Conservation (phyloP, 1,140 invertebrate species). For the Matsumurasca onukii region DNA sequence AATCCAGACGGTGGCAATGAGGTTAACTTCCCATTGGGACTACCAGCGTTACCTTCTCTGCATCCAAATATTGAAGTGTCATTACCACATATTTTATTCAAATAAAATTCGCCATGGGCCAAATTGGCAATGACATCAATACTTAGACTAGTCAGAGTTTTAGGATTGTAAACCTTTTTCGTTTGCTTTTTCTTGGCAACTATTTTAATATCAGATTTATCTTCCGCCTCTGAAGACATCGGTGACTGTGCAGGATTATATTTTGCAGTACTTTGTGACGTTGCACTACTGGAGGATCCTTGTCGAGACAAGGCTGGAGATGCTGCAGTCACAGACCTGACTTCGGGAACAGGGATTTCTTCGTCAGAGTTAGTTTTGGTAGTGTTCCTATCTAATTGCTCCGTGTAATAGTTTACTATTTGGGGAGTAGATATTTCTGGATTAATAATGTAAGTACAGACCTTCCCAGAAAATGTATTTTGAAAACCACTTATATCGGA, state of each 20-base stretch:
- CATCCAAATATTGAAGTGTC: not conserved
- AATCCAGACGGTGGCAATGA: slow-evolving; percentile 18
- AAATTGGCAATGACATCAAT: slow-evolving; percentile 16
- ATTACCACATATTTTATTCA: slow-evolving; percentile 20
- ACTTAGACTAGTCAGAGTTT: slow-evolving; percentile 26
- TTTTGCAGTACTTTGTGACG: slow-evolving; percentile 56
- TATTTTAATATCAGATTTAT: slow-evolving; percentile 19
- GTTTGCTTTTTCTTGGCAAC: slow-evolving; percentile 14
- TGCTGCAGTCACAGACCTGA: slow-evolving; percentile 50
- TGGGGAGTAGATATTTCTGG: no score
- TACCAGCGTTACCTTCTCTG: not conserved
- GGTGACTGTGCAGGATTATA: slow-evolving; percentile 51
- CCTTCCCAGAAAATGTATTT: no score
- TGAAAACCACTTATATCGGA: no score
- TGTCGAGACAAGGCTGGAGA: slow-evolving; percentile 51
- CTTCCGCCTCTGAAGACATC: slow-evolving; percentile 37
- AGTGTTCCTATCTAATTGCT: no score
- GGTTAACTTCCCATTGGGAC: not conserved
- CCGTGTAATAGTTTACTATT: no score
- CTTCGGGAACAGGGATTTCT: slow-evolving; percentile 45
- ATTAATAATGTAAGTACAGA: no score
- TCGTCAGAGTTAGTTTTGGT: no score
- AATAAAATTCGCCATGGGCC: slow-evolving; percentile 23
- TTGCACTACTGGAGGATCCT: slow-evolving; percentile 53
- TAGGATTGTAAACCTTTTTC: slow-evolving; percentile 27